Conservation (phyloP, 2,797 vertebrate species). For the Gymnothorax reevesii region DNA sequence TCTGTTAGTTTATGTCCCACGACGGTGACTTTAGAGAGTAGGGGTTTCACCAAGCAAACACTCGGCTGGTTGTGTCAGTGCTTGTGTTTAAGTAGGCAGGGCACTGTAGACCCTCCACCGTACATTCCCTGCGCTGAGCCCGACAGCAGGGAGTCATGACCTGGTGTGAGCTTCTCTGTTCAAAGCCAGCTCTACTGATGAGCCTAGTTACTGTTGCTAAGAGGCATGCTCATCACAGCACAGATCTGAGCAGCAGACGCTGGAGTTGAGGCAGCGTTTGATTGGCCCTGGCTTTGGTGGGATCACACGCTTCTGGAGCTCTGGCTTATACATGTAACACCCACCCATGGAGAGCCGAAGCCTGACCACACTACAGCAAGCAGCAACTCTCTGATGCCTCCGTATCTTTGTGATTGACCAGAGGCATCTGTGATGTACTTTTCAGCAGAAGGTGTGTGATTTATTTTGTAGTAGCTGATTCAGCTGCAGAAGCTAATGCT, state of each 20-base stretch:
- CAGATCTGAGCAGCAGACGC: conserved; percentile 60
- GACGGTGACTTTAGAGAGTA: background rate
- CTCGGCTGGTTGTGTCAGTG: background rate
- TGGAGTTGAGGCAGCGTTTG: conserved; percentile 47
- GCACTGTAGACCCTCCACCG: conserved; percentile 15
- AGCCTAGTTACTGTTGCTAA: conserved; percentile 60
- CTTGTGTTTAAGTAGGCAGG: background rate
- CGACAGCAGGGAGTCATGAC: conserved; percentile 19
- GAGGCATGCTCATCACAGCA: conserved; percentile 61
- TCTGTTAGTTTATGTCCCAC: no score
- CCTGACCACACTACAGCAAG: conserved; percentile 33
- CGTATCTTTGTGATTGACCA: conserved; percentile 48
- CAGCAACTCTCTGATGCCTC: conserved; percentile 46
- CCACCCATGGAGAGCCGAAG: conserved; percentile 48
- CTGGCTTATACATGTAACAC: conserved; percentile 30
- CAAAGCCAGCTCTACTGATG: conserved; percentile 50
- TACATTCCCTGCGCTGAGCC: conserved; percentile 38
- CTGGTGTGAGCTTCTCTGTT: conserved; percentile 34
- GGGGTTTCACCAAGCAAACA: background rate
- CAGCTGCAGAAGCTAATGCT: background rate
- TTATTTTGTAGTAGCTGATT: conserved; percentile 51
- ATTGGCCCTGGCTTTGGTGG: conserved; percentile 60
- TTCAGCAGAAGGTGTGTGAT: conserved; percentile 44
- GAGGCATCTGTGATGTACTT: conserved; percentile 41
- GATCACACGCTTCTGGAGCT: conserved; percentile 57